Evolutionary conservation across 2,797 vertebrate species (phyloP).

Genomic region (Argyrosomus regius): DNA sequence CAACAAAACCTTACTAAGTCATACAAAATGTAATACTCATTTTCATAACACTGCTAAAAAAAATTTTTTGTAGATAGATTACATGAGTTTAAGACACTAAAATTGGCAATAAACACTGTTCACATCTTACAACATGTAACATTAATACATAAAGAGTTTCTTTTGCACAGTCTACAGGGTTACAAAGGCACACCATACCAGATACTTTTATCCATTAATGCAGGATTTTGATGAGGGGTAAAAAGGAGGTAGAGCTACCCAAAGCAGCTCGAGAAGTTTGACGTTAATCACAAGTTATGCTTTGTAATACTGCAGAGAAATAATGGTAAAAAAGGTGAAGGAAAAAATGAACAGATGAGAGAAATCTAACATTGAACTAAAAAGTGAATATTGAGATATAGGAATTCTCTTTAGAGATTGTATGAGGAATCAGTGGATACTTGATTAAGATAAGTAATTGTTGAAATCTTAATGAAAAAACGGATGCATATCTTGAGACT

Average conservation of each 20-base stretch:
- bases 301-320: neutral
- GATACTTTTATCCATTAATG: neutral
- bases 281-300: neutral
- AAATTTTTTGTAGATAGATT: neutral
- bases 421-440: neutral
- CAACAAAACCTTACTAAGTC: neutral
- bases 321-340: too few relatives aligned
- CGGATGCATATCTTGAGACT: neutral
- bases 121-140: neutral
- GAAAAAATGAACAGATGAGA: neutral
- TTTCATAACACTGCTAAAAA: neutral
- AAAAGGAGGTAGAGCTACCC: neutral
- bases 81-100: neutral
- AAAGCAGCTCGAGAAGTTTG: neutral
- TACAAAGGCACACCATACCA: neutral
- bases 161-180: neutral
- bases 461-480: constrained; percentile 6
- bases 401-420: neutral
- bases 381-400: neutral
- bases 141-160: neutral
- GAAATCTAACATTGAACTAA: neutral
- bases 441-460: neutral
- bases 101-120: neutral
- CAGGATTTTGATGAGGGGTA: neutral
- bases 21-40: neutral